Evolutionary conservation across 2,113 vertebrate genomes (phyloP).

Genomic region (Bothrops jararaca): DNA sequence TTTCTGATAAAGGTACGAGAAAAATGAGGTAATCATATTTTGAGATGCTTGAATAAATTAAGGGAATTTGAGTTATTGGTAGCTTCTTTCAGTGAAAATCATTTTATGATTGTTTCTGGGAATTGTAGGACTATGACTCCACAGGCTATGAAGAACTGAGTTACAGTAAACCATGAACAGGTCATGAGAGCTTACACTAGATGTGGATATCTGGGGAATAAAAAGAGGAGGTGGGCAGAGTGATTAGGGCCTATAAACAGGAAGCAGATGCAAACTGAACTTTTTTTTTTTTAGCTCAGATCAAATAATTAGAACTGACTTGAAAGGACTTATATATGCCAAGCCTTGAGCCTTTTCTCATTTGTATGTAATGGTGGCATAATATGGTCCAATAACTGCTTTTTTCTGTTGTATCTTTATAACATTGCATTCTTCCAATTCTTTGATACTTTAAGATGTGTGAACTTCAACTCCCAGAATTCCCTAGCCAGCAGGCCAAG

Average conservation of each 20-base stretch:
- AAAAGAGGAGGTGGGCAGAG: neutral
- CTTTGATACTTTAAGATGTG: neutral
- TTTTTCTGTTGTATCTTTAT: neutral
- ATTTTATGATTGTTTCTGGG: neutral
- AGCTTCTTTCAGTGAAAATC: neutral
- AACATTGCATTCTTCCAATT: neutral
- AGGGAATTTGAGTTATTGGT: neutral
- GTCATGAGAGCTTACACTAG: neutral
- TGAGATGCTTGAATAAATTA: neutral
- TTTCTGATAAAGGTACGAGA: neutral
- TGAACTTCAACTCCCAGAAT: neutral
- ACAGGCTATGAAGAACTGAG: neutral
- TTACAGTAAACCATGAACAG: neutral
- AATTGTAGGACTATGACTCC: neutral
- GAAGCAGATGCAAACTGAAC: too few species aligned
- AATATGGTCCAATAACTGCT: neutral
- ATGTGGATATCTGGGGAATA: neutral
- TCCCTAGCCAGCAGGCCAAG: neutral
- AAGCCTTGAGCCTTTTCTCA: neutral
- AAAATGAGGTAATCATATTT: neutral
- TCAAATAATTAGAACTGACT: neutral
- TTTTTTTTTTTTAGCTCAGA: neutral
- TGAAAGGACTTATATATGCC: neutral
- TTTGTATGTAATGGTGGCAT: neutral
- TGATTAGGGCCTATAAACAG: neutral